phyloP scores from a whole-genome alignment of 1,140 invertebrate genomes.

The Papilio polyxenes region DNA sequence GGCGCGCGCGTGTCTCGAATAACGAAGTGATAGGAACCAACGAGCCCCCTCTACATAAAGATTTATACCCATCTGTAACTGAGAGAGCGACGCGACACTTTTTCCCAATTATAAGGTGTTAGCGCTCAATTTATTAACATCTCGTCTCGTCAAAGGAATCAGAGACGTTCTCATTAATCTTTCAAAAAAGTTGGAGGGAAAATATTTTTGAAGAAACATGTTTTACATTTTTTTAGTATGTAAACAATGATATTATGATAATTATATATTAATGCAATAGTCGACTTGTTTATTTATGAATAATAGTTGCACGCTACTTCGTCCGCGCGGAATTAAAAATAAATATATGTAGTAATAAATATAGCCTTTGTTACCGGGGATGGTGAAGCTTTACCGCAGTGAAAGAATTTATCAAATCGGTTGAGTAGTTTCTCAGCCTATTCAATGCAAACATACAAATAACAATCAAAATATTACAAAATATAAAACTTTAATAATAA shows the following conservation, averaged over 20 bases:
- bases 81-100: conserved; percentile 76
- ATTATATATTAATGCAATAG: background rate
- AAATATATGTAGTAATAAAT: too few relatives aligned
- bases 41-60: conserved; percentile 75
- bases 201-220: background rate
- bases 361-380: too few relatives aligned
- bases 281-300: too few relatives aligned
- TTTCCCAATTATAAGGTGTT: conserved; percentile 79
- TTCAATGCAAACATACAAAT: too few relatives aligned
- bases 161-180: conserved; percentile 47
- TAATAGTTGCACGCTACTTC: too few relatives aligned
- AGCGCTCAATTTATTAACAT: conserved; percentile 76
- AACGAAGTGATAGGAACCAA: conserved; percentile 54
- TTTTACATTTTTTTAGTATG: background rate
- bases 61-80: conserved; percentile 80
- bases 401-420: too few relatives aligned
- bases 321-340: too few relatives aligned
- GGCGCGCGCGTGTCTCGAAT: conserved; percentile 69
- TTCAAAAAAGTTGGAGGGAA: background rate
- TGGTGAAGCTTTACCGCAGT: too few relatives aligned
- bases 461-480: too few relatives aligned
- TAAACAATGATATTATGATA: too few relatives aligned
- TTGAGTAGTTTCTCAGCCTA: too few relatives aligned
- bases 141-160: conserved; percentile 75
- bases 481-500: too few relatives aligned